phyloP scores from a whole-genome alignment of 2,888 invertebrate species.

The Meandrusa payeni region DNA sequence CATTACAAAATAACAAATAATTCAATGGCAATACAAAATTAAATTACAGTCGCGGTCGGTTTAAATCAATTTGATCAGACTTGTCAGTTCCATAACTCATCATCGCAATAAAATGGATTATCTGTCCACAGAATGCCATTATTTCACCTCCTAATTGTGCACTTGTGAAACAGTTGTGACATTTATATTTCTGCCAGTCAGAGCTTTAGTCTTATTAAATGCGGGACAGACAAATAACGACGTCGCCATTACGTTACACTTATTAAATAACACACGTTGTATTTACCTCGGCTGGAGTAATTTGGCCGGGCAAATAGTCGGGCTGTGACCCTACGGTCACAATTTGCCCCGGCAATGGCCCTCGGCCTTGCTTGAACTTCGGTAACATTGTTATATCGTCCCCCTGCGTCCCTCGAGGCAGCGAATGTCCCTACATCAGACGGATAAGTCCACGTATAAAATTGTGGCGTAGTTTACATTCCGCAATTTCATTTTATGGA shows the following conservation, averaged over 20 bases:
- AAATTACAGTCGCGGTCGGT: conserved; percentile 63
- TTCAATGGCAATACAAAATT: too few species aligned
- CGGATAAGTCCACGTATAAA: conserved; percentile 60
- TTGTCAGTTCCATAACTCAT: conserved; percentile 52
- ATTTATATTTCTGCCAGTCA: conserved; percentile 44
- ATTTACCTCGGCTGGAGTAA: conserved; percentile 60
- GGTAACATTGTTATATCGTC: conserved; percentile 70
- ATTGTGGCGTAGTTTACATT: conserved; percentile 60
- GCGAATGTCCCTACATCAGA: conserved; percentile 69
- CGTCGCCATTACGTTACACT: conserved; percentile 38
- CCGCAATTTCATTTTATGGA: conserved; percentile 65
- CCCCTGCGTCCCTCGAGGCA: conserved; percentile 64
- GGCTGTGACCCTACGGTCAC: conserved; percentile 66
- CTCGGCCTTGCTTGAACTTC: conserved; percentile 67
- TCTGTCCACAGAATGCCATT: conserved; percentile 51
- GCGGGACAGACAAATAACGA: conserved; percentile 32
- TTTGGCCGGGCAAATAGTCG: conserved; percentile 63
- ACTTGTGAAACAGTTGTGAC: conserved; percentile 55
- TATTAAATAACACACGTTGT: conserved; percentile 59
- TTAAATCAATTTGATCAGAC: conserved; percentile 62
- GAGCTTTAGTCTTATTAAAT: conserved; percentile 46
- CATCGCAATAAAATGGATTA: conserved; percentile 62
- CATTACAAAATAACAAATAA: too few species aligned
- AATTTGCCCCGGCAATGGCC: conserved; percentile 64
- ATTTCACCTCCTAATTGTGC: conserved; percentile 61